Evolutionary conservation across 2,113 vertebrate genomes (phyloP).

Genomic region (Halcyon malimbica): DNA sequence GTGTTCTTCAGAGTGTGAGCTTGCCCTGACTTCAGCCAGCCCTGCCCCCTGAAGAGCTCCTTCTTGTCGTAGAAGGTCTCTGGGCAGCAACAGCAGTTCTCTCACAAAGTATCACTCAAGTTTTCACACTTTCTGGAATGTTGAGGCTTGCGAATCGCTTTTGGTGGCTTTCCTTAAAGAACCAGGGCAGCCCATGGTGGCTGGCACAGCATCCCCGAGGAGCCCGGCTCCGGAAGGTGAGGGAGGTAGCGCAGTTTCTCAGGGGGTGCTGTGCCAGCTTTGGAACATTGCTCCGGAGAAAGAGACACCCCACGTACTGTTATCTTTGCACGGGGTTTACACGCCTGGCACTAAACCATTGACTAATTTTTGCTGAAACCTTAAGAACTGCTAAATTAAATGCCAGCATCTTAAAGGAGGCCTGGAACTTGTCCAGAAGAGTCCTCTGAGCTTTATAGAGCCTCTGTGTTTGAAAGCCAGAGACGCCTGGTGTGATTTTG

Average conservation of each 20-base stretch:
- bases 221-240: neutral
- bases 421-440: neutral
- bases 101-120: neutral
- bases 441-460: neutral
- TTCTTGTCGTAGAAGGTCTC: accelerated
- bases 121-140: accelerated
- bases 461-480: neutral
- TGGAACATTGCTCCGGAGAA: neutral
- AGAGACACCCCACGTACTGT: neutral
- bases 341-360: neutral
- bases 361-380: neutral
- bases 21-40: accelerated
- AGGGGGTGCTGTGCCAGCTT: neutral
- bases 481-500: neutral
- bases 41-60: neutral
- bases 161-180: neutral
- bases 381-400: neutral
- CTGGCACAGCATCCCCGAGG: neutral
- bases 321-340: neutral
- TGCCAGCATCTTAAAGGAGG: neutral
- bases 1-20: accelerated
- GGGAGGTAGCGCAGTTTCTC: neutral
- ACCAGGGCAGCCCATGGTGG: too few relatives aligned
- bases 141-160: accelerated
- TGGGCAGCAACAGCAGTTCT: neutral